Percentiles rank a stretch among this genome's conserved stretches.
Evolutionary conservation across 2,113 vertebrate species (phyloP).

Genomic region (Nerophis ophidion): DNA sequence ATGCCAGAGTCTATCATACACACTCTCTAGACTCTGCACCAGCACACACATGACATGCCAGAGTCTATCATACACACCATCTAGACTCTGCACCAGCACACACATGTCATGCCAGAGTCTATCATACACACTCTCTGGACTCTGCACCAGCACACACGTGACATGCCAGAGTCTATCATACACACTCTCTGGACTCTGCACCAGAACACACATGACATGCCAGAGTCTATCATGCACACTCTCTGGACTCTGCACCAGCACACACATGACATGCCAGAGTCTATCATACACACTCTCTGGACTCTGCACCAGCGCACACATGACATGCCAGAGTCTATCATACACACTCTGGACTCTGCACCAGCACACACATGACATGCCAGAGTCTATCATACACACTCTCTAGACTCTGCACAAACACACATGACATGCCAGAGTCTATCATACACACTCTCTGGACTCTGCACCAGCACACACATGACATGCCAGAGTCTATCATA

Average conservation of each 20-base stretch:
- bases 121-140: no score
- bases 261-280: slow-evolving; percentile 8
- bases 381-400: no score
- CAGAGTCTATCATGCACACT: no score
- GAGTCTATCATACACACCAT: slow-evolving; percentile 56
- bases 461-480: slow-evolving; percentile 31
- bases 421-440: slow-evolving; percentile 4
- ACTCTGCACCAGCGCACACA: slow-evolving; percentile 43
- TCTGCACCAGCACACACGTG: slow-evolving; percentile 30
- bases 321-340: slow-evolving; percentile 4
- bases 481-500: slow-evolving; percentile 1
- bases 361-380: no score
- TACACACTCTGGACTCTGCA: slow-evolving; percentile 59
- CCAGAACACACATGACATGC: no score
- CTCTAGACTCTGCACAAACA: slow-evolving; percentile 57
- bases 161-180: slow-evolving; percentile 1
- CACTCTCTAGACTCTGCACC: slow-evolving; percentile 57
- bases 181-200: slow-evolving; percentile 59
- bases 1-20: neutral
- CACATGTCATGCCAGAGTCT: slow-evolving; percentile 6
- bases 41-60: slow-evolving; percentile 13
- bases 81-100: slow-evolving; percentile 56
- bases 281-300: no score
- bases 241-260: slow-evolving; percentile 58
- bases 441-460: no score